Evolutionary conservation across 2,888 invertebrate genomes (phyloP).

Genomic region (Cephus runcator): DNA sequence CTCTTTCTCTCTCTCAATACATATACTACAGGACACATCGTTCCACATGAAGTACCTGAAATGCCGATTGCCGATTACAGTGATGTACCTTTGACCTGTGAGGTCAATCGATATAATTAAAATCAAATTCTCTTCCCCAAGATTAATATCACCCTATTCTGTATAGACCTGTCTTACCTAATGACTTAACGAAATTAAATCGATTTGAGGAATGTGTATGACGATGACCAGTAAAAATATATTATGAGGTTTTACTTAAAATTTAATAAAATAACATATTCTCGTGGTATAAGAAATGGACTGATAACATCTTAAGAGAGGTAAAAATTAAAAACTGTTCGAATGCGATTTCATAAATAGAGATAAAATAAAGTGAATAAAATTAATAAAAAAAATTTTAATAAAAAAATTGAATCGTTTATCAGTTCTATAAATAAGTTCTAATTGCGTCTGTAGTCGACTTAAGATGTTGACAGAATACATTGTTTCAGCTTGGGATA

Average conservation of each 20-base stretch:
- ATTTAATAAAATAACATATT: neutral
- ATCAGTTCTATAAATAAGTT: too few relatives aligned
- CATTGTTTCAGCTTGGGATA: too few relatives aligned
- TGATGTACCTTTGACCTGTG: neutral
- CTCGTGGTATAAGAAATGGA: neutral
- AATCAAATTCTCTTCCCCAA: neutral
- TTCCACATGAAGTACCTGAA: neutral
- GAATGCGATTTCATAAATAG: neutral
- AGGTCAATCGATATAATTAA: slow-evolving; percentile 1
- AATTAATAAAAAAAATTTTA: neutral
- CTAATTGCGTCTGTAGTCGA: too few relatives aligned
- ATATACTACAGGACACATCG: neutral
- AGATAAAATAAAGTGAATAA: neutral
- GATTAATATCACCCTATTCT: neutral
- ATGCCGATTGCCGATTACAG: neutral
- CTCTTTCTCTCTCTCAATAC: neutral
- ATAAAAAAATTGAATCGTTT: neutral
- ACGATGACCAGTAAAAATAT: neutral
- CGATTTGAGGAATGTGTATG: neutral
- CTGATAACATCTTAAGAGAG: neutral
- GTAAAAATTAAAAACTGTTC: neutral
- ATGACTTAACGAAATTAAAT: neutral
- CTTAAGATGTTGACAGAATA: too few relatives aligned
- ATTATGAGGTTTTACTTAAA: neutral
- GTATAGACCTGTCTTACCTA: neutral